Percentiles rank a stretch among this genome's conserved stretches.
Evolutionary conservation across 2,797 vertebrate species (phyloP).

Genomic region (Halcyon smyrnensis): DNA sequence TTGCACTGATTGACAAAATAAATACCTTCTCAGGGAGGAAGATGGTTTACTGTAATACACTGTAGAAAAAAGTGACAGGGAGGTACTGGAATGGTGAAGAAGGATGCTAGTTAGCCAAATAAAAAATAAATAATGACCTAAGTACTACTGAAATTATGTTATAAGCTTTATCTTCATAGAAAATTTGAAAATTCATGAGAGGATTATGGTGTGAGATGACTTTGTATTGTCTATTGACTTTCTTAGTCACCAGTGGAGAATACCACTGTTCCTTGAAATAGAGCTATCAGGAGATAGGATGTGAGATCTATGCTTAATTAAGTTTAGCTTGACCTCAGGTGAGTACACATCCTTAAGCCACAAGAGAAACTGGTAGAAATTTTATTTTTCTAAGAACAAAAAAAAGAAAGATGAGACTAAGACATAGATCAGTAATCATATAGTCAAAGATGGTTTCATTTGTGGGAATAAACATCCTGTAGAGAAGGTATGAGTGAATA

Average conservation of each 20-base stretch:
- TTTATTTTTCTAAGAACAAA: not conserved
- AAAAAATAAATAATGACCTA: not conserved
- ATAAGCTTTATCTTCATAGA: not conserved
- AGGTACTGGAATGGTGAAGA: not conserved
- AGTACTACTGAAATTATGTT: not conserved
- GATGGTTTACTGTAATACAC: not conserved
- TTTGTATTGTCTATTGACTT: not conserved
- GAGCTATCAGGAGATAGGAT: not conserved
- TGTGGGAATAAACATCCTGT: not conserved
- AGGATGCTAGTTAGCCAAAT: not conserved
- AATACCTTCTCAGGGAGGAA: not conserved
- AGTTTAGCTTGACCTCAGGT: not conserved
- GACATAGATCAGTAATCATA: not conserved
- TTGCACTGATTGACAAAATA: not conserved
- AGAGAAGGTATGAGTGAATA: not conserved
- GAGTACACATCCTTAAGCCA: not conserved
- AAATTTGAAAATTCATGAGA: not conserved
- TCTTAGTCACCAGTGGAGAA: not conserved
- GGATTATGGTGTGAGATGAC: not conserved
- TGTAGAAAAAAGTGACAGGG: not conserved
- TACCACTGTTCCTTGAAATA: not conserved
- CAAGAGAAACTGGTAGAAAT: not conserved
- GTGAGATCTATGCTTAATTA: not conserved
- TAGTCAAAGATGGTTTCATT: not conserved
- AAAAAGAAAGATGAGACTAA: not conserved